These are phyloP conservation scores for Meteorus cinctellus DNA, from an alignment of 2,888 invertebrate genomes.

Conservation along the genomic window DNA sequence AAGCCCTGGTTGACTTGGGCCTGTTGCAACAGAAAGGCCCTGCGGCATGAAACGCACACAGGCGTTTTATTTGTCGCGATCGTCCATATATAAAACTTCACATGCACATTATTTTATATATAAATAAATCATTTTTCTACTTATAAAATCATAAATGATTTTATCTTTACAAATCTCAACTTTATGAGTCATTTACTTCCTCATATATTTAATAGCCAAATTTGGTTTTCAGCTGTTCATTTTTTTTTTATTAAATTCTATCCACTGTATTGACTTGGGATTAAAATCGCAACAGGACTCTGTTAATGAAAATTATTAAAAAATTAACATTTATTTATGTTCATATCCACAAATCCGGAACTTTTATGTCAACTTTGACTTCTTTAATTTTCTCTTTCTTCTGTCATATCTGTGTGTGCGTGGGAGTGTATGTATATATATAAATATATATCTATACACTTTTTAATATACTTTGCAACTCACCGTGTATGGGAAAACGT, in stretches of 20 bases:
- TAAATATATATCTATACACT: neutral
- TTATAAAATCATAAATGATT: no score
- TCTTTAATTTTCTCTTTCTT: neutral
- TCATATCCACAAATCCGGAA: slow-evolving; percentile 31
- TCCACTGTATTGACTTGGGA: no score
- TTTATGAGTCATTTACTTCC: no score
- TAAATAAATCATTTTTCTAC: no score
- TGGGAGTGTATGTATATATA: neutral
- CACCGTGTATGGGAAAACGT: slow-evolving; percentile 46
- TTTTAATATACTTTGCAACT: neutral
- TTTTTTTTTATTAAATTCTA: no score
- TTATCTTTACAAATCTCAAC: no score
- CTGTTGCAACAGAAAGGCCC: neutral
- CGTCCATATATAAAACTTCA: no score
- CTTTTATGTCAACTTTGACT: slow-evolving; percentile 36
- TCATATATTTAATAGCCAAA: no score
- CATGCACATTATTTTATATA: no score
- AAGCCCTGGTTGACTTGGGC: neutral
- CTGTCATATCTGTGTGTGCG: neutral
- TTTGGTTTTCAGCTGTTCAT: no score
- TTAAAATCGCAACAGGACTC: no score
- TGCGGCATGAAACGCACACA: neutral
- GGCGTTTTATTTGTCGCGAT: neutral
- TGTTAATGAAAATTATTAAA: no score
- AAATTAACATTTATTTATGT: neutral